phyloP scores from a whole-genome alignment of 2,797 vertebrate genomes.

The Galago senegalensis region DNA sequence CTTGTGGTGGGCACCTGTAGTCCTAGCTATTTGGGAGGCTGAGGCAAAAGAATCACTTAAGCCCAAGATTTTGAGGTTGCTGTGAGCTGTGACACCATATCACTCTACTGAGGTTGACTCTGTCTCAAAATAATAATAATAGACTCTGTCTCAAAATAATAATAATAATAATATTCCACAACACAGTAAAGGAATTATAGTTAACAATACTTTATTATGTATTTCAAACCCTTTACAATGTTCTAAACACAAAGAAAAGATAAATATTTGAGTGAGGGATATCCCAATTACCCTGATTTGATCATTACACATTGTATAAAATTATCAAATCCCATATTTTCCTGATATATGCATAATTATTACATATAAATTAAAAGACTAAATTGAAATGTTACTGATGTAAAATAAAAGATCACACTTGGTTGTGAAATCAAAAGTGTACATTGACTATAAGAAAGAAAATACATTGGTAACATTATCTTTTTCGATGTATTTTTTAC shows the following conservation, averaged over 20 bases:
- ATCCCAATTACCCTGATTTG: not conserved
- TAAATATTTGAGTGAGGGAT: not conserved
- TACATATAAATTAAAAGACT: not conserved
- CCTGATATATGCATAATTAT: not conserved
- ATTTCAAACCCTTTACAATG: not conserved
- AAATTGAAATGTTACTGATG: not conserved
- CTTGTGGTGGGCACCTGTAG: too few relatives aligned
- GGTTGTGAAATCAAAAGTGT: not conserved
- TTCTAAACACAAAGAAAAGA: not conserved
- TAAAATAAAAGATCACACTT: not conserved
- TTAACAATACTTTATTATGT: not conserved
- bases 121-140: too few relatives aligned
- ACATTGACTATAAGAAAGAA: not conserved
- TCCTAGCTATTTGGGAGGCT: too few relatives aligned
- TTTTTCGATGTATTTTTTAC: conserved; percentile 22
- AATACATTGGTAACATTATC: not conserved
- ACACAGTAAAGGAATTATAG: not conserved
- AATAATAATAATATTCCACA: not conserved
- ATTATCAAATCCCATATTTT: not conserved
- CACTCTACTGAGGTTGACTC: too few relatives aligned
- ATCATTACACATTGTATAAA: not conserved
- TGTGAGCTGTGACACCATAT: too few relatives aligned
- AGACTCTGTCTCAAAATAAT: too few relatives aligned
- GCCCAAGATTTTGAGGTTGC: too few relatives aligned
- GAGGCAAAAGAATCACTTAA: too few relatives aligned